A percentile compares a stretch with the other conserved stretches of the same genome.
Evolutionary conservation across 1,140 invertebrate species (phyloP).

Genomic region (Augochlora pura): DNA sequence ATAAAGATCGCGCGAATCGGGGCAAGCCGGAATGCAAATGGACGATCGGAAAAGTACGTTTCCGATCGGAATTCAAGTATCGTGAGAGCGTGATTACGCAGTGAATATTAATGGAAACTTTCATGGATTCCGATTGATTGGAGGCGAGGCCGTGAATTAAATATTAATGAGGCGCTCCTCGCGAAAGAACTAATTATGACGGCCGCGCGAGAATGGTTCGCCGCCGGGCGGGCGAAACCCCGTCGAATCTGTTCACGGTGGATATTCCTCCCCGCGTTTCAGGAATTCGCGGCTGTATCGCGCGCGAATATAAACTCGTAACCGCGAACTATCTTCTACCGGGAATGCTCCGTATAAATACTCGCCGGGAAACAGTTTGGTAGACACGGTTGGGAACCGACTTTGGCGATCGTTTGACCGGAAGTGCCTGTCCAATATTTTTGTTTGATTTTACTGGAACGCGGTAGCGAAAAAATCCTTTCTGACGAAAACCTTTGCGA

Average conservation of each 20-base stretch:
- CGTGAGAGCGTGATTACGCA: background rate
- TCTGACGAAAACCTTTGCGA: too few relatives aligned
- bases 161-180: conserved; percentile 20
- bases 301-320: background rate
- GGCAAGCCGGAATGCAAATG: background rate
- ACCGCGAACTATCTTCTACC: background rate
- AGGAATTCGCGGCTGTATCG: background rate
- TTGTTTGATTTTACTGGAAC: too few relatives aligned
- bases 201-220: background rate
- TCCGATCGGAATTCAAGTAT: background rate
- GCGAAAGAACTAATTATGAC: conserved; percentile 16
- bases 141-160: background rate
- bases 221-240: background rate
- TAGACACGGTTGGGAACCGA: background rate
- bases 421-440: background rate
- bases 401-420: background rate
- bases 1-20: background rate
- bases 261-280: background rate
- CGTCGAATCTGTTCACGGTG: background rate
- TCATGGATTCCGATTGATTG: conserved; percentile 10
- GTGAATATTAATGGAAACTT: conserved; percentile 31
- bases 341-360: background rate
- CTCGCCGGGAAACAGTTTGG: background rate
- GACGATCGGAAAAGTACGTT: background rate
- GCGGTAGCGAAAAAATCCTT: too few relatives aligned